These are phyloP conservation scores for Adelges cooleyi DNA, from an alignment of 1,140 invertebrate species.

Conservation along the genomic window DNA sequence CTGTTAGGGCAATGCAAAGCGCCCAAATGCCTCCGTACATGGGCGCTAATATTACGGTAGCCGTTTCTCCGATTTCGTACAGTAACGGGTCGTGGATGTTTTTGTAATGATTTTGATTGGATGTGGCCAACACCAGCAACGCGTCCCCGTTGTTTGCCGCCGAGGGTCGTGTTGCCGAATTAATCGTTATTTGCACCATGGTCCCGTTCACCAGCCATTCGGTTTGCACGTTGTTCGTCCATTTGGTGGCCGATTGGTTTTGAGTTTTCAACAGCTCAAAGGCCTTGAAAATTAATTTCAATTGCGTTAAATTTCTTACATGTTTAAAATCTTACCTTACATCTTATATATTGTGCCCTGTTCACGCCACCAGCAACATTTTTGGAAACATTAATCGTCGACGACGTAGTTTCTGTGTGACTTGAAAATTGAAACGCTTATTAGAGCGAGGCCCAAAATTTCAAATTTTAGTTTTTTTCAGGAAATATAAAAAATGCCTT, in stretches of 20 bases:
- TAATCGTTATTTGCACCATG: neutral
- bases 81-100: neutral
- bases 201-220: conserved; percentile 9
- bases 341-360: too few relatives aligned
- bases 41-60: conserved; percentile 58
- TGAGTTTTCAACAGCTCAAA: conserved; percentile 5
- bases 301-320: too few relatives aligned
- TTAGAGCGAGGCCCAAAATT: too few relatives aligned
- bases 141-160: neutral
- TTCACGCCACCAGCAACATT: too few relatives aligned
- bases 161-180: neutral
- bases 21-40: conserved; percentile 81
- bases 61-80: neutral
- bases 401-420: too few relatives aligned
- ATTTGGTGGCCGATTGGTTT: neutral
- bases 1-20: conserved; percentile 61
- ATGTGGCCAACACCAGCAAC: neutral
- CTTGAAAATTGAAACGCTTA: too few relatives aligned
- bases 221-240: neutral
- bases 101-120: neutral
- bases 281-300: neutral
- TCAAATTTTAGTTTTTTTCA: too few relatives aligned
- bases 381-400: too few relatives aligned
- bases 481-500: too few relatives aligned
- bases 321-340: too few relatives aligned